A percentile compares a stretch with the other conserved stretches of the same genome.
These are phyloP conservation scores for Trinectes maculatus DNA, from an alignment of 2,113 vertebrate genomes.

Conservation along the genomic window DNA sequence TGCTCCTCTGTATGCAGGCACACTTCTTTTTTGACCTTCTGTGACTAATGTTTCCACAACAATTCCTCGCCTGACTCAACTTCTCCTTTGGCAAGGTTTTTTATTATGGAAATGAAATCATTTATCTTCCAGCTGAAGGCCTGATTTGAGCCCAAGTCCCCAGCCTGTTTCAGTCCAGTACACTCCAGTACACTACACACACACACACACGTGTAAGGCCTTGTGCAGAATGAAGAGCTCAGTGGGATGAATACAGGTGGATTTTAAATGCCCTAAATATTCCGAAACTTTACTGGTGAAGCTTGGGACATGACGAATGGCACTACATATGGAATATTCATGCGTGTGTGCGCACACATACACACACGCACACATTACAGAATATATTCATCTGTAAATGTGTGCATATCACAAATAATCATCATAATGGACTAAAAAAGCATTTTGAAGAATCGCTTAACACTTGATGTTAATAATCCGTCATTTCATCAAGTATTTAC, in stretches of 20 bases:
- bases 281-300: background rate
- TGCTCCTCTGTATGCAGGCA: slow-evolving; percentile 25
- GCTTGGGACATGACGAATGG: background rate
- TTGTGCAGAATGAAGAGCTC: background rate
- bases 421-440: too few species aligned
- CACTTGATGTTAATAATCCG: background rate
- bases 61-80: slow-evolving; percentile 55
- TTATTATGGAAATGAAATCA: slow-evolving; percentile 60
- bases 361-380: too few species aligned
- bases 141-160: slow-evolving; percentile 8
- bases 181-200: slow-evolving; percentile 1
- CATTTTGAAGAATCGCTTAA: too few species aligned
- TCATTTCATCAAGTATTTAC: background rate
- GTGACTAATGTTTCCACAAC: slow-evolving; percentile 62
- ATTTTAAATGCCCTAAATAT: background rate
- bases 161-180: slow-evolving; percentile 5
- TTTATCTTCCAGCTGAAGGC: slow-evolving; percentile 29
- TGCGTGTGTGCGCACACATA: too few species aligned
- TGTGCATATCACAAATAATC: background rate
- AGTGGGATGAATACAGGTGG: background rate
- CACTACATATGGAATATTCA: too few species aligned
- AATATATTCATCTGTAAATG: background rate
- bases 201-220: background rate
- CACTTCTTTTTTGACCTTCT: slow-evolving; percentile 11
- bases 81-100: slow-evolving; percentile 50